Percentiles rank a stretch among this genome's conserved stretches.
Evolutionary conservation across 1,140 invertebrate species (phyloP).

Genomic region (Zaprionus kolodkinae): DNA sequence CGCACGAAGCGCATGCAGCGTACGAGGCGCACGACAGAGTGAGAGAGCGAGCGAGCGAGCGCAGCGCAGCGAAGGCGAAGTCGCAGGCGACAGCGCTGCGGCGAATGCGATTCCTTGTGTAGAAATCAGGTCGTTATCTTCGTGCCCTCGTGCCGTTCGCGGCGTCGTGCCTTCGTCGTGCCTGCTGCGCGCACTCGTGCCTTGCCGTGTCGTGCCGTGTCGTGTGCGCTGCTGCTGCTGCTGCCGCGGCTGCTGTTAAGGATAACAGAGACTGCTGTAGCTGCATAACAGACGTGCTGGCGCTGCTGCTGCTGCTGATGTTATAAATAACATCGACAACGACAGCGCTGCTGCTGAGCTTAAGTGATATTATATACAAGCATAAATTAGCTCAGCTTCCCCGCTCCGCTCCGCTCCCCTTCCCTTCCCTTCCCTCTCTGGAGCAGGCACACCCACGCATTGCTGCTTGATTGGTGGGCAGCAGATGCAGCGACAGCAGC

Average conservation of each 20-base stretch:
- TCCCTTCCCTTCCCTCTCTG: background rate
- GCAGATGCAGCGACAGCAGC: constrained; percentile 61
- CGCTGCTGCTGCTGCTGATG: background rate
- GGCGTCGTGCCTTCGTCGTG: background rate
- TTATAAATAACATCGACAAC: constrained; percentile 34
- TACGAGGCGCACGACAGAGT: background rate
- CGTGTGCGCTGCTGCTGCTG: constrained; percentile 10
- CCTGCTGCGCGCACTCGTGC: background rate
- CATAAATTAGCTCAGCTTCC: constrained; percentile 42
- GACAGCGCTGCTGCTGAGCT: constrained; percentile 11
- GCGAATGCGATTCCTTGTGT: constrained; percentile 20
- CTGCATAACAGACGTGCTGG: background rate
- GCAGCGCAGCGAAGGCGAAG: background rate
- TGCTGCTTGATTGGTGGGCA: constrained; percentile 68
- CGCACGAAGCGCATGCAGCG: background rate
- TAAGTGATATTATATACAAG: constrained; percentile 58
- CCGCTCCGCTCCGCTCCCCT: background rate
- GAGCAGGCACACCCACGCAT: constrained; percentile 33
- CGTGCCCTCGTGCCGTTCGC: constrained; percentile 37
- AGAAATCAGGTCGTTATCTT: constrained; percentile 54
- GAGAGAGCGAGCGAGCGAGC: background rate
- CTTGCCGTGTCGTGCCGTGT: background rate
- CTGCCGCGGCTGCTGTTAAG: constrained; percentile 36
- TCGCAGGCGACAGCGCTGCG: background rate
- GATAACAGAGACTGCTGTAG: constrained; percentile 25